Evolutionary conservation across 2,113 vertebrate species (phyloP).

Genomic region (Lathamus discolor): DNA sequence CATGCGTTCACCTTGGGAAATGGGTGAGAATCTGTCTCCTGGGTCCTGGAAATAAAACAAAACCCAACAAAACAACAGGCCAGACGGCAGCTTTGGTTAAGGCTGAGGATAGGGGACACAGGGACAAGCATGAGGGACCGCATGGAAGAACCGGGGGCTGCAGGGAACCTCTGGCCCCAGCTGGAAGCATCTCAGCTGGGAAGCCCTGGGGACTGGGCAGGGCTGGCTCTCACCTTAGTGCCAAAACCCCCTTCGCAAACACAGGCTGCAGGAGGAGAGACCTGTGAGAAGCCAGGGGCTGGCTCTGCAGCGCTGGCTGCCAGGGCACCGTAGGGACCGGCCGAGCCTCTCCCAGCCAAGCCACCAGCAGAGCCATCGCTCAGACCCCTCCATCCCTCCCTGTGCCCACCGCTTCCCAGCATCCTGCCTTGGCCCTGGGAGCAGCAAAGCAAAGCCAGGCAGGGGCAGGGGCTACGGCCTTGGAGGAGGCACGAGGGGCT

Average conservation of each 20-base stretch:
- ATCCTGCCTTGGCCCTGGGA: background rate
- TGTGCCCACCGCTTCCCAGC: fast-evolving
- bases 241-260: background rate
- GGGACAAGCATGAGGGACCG: background rate
- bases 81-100: constrained; percentile 55
- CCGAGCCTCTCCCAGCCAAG: background rate
- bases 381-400: background rate
- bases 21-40: background rate
- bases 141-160: background rate
- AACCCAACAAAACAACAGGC: background rate
- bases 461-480: background rate
- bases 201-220: fast-evolving
- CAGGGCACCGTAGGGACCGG: fast-evolving
- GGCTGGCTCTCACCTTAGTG: background rate
- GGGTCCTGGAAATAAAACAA: constrained; percentile 21
- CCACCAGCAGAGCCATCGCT: background rate
- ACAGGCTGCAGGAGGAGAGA: background rate
- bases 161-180: background rate
- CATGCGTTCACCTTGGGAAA: background rate
- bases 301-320: background rate
- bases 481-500: background rate
- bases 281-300: background rate
- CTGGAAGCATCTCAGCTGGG: background rate
- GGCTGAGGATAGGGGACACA: background rate
- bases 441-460: background rate